Base-by-base conservation (phyloP, 2,888 invertebrate species). In the Yponomeuta malinellus region DNA sequence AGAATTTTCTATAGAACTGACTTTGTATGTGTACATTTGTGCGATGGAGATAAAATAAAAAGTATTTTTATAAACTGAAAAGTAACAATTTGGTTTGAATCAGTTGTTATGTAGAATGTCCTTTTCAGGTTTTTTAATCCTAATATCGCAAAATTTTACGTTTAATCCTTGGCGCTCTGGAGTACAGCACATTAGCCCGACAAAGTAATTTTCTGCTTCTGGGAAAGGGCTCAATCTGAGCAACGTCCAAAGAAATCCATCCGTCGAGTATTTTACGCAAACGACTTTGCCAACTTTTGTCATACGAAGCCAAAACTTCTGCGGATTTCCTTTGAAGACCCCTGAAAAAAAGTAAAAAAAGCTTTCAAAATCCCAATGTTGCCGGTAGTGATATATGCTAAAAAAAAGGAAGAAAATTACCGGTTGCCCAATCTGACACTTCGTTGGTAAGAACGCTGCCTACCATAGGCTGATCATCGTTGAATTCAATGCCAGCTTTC, bases 371-470 rank as follows among this genome's bases (percentile, higher is more conserved):
- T 33, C 12, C 3, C 15, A 59, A 59, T 59, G 52, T 59, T 59
- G 52, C 52, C 15, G 31, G 12, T 66, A 31, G 2, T 37, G n/a
- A 43, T 48, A 43, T 48, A 68, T 29, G 4, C 68, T 68, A 29
- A 10, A 4, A 68, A 69, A 66, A 69, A 9, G 33, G 43, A 12
- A 12, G 31, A 63, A 15, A 64, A n/a, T 37, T 65, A 90, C 89
- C 90, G 70, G 89, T 86, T 10, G 80, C 86, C 90, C 90, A 90
- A 75, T 90, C 90, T 6, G 90, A 90, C 1, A 82, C 15, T 37
- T 76, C 81, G 59, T 89, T 86, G 0, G 90, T 90, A 5, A 82
- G 72, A 0, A 90, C 90, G 69, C 86, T 88, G 64, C 85, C 78
- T 1, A 90, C 86, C 89, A 89, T 87, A 0, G 89, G 84, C 65